A percentile compares a stretch with the other conserved stretches of the same genome.
These are phyloP conservation scores for Holothuria leucospilota DNA, from an alignment of 53 echinoderm and acorn worm species.

Conservation along the genomic window DNA sequence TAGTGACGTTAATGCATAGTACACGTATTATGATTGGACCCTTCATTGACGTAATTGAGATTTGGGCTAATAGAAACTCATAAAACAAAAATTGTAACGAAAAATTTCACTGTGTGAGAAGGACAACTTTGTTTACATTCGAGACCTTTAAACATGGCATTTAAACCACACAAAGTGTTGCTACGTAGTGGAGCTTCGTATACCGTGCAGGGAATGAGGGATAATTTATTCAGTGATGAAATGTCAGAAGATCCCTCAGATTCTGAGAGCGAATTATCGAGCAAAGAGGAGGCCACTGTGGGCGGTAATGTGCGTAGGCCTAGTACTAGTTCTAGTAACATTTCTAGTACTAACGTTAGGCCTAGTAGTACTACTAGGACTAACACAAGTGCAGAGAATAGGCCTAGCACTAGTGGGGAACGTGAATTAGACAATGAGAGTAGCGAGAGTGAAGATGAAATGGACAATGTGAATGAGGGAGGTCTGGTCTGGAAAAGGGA, in stretches of 20 bases:
- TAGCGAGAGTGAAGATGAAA: constrained; percentile 3
- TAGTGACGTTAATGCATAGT: not conserved
- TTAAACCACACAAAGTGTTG: not conserved
- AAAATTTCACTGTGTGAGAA: not conserved
- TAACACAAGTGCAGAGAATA: no score
- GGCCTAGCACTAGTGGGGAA: no score
- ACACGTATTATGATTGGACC: not conserved
- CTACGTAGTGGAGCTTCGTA: constrained; percentile 2
- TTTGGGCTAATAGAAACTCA: not conserved
- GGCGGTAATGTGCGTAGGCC: not conserved
- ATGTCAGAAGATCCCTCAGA: not conserved
- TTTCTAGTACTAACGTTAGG: not conserved
- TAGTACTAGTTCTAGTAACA: no score
- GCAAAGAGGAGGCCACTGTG: not conserved
- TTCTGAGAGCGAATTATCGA: not conserved
- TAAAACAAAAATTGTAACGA: not conserved
- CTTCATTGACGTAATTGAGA: not conserved
- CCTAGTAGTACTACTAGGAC: not conserved
- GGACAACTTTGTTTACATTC: not conserved
- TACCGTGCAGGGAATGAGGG: not conserved
- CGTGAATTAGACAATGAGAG: no score
- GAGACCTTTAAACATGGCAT: not conserved
- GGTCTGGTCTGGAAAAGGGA: not conserved
- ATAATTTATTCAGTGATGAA: not conserved
- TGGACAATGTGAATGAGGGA: not conserved